A percentile compares a stretch with the other conserved stretches of the same genome.
These are phyloP conservation scores for Aphrophora alni DNA, from an alignment of 2,888 invertebrate species.

Conservation along the genomic window DNA sequence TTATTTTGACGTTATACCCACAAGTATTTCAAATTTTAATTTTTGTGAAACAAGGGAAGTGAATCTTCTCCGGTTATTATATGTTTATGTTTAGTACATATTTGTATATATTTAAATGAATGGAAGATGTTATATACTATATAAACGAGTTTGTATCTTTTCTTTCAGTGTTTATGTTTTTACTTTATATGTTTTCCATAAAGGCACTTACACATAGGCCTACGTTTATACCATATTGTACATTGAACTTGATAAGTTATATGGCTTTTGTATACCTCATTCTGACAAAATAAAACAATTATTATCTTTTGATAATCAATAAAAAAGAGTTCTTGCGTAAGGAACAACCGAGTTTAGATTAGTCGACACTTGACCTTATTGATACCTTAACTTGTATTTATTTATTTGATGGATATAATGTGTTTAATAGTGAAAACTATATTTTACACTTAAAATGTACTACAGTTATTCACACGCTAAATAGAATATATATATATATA, in stretches of 20 bases:
- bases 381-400: too few relatives aligned
- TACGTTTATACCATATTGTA: background rate
- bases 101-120: constrained; percentile 2
- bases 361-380: too few relatives aligned
- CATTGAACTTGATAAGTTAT: background rate
- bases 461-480: too few relatives aligned
- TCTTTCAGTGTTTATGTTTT: constrained; percentile 4
- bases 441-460: too few relatives aligned
- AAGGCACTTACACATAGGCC: constrained; percentile 2
- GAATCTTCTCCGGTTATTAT: background rate
- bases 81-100: constrained; percentile 2
- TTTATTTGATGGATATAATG: too few relatives aligned
- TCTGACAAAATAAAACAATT: constrained; percentile 6
- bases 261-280: constrained; percentile 6
- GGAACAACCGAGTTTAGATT: background rate
- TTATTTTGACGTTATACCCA: background rate
- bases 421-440: too few relatives aligned
- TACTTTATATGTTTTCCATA: background rate
- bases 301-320: constrained; percentile 9
- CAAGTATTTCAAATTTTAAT: background rate
- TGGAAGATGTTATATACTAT: constrained; percentile 9
- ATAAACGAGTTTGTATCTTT: constrained; percentile 2
- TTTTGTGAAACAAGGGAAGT: background rate
- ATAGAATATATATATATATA: too few relatives aligned
- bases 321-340: background rate